Evolutionary conservation across 2,113 vertebrate species (phyloP), one percentile per base, ranked within the genome.

Genomic region (Dasyornis broadbenti): DNA sequence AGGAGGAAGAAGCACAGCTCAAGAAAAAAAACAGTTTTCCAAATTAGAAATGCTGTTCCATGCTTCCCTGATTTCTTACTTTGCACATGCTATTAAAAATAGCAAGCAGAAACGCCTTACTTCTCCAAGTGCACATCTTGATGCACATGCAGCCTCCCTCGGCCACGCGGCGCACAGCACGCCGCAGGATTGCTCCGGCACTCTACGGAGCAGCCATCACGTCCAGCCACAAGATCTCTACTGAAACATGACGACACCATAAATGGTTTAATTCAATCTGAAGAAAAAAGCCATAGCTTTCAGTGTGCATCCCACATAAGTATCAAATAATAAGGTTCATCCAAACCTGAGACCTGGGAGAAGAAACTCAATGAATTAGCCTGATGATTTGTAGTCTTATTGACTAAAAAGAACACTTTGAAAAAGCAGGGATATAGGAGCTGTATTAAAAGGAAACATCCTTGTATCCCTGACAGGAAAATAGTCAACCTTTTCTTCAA

Each of bases 261-360:
- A 96, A 96, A 90, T 50, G 53, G 45, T 49, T 94, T 93, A 93
- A 96, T 80, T 90, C 92, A 82, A 89, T 92, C 77, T 16, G 11
- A 44, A 80, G 73, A 7, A 75, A 82, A 69, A 54, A 82, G 50
- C 33, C 4, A 0, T n/a, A 22, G 91, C 78, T 92, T 77, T 92
- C 81, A 89, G 26, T 37, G 60, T 68, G 63, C 59, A 57, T 42
- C 80, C 50, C 54, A 7, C 45, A 4, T 15, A 85, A 93, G 69
- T n/a, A 90, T 71, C 63, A 33, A 72, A 53, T 54, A 80, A 56
- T 61, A 47, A 82, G 59, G 87, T 86, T 93, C 80, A 93, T 49
- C 79, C 86, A 61, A 75, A 71, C 22, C 73, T 19, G 19, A 69
- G 73, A 87, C 47, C 30, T 9, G 4, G 63, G 49, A 93, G 49